Conservation (phyloP, 1,140 invertebrate species). For the Drosophila auraria region DNA sequence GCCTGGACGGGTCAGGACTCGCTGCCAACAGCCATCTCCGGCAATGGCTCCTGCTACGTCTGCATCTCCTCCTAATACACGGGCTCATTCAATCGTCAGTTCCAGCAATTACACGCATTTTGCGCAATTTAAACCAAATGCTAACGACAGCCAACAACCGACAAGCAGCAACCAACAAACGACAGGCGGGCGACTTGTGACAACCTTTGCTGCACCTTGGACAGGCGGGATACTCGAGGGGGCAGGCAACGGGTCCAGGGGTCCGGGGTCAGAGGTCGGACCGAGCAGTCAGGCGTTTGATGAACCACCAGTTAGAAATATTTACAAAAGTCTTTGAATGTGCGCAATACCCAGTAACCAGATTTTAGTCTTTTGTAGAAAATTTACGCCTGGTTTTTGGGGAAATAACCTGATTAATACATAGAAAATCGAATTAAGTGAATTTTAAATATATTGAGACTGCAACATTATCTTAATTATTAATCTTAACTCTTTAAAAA, state of each 20-base stretch:
- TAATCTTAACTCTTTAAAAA: background rate
- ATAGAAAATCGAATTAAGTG: too few relatives aligned
- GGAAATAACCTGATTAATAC: too few relatives aligned
- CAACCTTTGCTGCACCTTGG: constrained; percentile 80
- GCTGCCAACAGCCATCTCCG: constrained; percentile 19
- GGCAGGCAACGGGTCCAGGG: constrained; percentile 3
- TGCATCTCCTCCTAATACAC: constrained; percentile 54
- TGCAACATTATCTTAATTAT: background rate
- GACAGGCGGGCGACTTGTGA: constrained; percentile 63
- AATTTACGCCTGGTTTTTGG: too few relatives aligned
- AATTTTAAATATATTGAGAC: too few relatives aligned
- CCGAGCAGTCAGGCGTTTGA: constrained; percentile 63
- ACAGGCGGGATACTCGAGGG: constrained; percentile 15
- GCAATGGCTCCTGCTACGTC: background rate
- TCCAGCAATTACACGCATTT: constrained; percentile 84
- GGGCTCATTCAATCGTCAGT: constrained; percentile 82
- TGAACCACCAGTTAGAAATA: constrained; percentile 63
- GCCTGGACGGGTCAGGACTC: constrained; percentile 39
- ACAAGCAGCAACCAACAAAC: constrained; percentile 60
- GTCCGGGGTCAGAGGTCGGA: constrained; percentile 11
- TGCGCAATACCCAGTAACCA: constrained; percentile 5
- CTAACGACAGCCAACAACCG: constrained; percentile 76
- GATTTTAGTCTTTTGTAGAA: background rate
- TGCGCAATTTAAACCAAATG: constrained; percentile 84
- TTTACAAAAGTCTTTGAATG: background rate